Evolutionary conservation across 2,888 invertebrate genomes (phyloP).

Genomic region (Parascotia fuliginaria): DNA sequence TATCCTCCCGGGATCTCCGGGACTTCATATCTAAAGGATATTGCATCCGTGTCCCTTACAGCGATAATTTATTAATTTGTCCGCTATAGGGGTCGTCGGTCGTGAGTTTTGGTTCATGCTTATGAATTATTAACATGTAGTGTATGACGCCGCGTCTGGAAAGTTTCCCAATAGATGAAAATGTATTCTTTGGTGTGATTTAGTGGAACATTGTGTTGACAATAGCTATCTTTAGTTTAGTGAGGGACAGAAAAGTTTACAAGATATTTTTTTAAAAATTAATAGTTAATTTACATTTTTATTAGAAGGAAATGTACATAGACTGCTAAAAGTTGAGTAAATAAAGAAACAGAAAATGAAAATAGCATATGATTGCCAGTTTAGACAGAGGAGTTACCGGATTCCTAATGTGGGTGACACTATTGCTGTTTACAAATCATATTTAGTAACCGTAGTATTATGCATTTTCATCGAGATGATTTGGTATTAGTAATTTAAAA

Average conservation of each 20-base stretch:
- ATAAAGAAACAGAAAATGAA: too few relatives aligned
- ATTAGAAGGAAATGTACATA: not conserved
- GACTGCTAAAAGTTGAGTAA: too few relatives aligned
- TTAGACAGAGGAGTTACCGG: too few relatives aligned
- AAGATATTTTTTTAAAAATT: too few relatives aligned
- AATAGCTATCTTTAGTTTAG: not conserved
- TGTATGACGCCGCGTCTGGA: conserved; percentile 23
- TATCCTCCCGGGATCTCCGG: conserved; percentile 37
- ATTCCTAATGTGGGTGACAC: too few relatives aligned
- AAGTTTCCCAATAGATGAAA: conserved; percentile 16
- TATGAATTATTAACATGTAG: conserved; percentile 36
- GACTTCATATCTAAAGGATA: conserved; percentile 51
- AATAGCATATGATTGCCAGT: too few relatives aligned
- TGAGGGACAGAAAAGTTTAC: too few relatives aligned
- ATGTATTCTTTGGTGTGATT: conserved; percentile 12
- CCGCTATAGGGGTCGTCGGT: conserved; percentile 28
- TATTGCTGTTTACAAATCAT: too few relatives aligned
- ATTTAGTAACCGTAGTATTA: too few relatives aligned
- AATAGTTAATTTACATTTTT: not conserved
- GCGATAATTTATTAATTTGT: conserved; percentile 66
- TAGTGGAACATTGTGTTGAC: not conserved
- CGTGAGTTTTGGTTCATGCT: conserved; percentile 7
- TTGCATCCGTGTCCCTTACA: conserved; percentile 56
- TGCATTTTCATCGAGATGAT: too few relatives aligned
- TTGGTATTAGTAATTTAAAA: too few relatives aligned